Conservation (phyloP, 2,888 invertebrate genomes). For the Watsonalla cultraria region DNA sequence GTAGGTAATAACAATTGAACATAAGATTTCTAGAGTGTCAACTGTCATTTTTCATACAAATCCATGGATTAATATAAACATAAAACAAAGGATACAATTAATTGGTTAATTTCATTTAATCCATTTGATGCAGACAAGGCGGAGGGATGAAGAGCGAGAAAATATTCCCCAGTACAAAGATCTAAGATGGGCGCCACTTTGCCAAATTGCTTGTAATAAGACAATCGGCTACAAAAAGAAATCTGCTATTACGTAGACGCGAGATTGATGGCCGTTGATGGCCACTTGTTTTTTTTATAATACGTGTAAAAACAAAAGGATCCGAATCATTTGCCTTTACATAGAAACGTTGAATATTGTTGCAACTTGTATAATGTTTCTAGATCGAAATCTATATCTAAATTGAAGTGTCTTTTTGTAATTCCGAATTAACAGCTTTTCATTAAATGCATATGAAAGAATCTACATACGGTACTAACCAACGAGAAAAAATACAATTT, state of each 20-base stretch:
- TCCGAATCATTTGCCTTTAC: background rate
- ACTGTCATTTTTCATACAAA: background rate
- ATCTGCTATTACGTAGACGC: conserved; percentile 25
- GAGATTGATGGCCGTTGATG: conserved; percentile 23
- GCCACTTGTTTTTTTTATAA: conserved; percentile 11
- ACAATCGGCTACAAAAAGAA: conserved; percentile 36
- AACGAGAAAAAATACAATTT: too few relatives aligned
- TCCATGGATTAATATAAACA: background rate
- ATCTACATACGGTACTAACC: too few relatives aligned
- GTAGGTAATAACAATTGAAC: too few relatives aligned
- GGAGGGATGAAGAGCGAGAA: conserved; percentile 15
- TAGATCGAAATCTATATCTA: too few relatives aligned
- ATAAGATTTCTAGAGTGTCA: too few relatives aligned
- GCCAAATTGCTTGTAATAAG: conserved; percentile 42
- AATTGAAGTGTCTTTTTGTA: too few relatives aligned
- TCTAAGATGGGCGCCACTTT: conserved; percentile 32
- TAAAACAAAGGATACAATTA: conserved; percentile 13
- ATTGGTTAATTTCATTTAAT: conserved; percentile 21
- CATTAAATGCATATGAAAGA: too few relatives aligned
- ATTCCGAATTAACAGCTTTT: too few relatives aligned
- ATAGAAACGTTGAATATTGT: background rate
- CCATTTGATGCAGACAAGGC: conserved; percentile 20
- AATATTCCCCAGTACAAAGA: conserved; percentile 20
- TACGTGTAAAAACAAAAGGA: background rate
- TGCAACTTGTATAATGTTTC: background rate